A percentile compares a stretch with the other conserved stretches of the same genome.
Evolutionary conservation across 2,888 invertebrate genomes (phyloP).

Genomic region (Griposia aprilina): DNA sequence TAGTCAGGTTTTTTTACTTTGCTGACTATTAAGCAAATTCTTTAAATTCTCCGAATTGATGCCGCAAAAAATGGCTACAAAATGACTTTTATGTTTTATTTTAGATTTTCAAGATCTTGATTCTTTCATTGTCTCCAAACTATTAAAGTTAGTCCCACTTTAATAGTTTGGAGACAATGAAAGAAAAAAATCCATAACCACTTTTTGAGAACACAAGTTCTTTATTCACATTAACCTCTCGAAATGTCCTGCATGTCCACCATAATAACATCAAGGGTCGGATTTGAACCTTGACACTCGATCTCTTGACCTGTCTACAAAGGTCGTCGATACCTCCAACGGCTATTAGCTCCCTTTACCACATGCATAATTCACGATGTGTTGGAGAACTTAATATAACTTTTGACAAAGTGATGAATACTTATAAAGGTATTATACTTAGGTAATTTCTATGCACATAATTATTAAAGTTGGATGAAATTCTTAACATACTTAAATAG

Average conservation of each 20-base stretch:
- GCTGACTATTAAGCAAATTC: conserved; percentile 8
- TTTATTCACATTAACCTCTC: conserved; percentile 1
- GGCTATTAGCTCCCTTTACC: conserved; percentile 50
- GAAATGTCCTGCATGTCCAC: conserved; percentile 4
- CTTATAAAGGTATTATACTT: conserved; percentile 33
- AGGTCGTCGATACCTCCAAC: conserved; percentile 35
- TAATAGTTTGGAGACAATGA: conserved; percentile 34
- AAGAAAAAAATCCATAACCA: not conserved
- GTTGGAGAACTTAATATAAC: conserved; percentile 54
- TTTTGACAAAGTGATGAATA: conserved; percentile 59
- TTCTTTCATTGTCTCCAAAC: not conserved
- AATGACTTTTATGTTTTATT: conserved; percentile 44
- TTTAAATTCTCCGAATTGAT: conserved; percentile 6
- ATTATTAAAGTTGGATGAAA: conserved; percentile 22
- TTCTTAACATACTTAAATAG: conserved; percentile 35
- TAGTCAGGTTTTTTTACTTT: not conserved
- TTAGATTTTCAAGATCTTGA: conserved; percentile 19
- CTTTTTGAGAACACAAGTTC: conserved; percentile 12
- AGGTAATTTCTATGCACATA: conserved; percentile 50
- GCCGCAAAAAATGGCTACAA: not conserved
- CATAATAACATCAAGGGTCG: conserved; percentile 20
- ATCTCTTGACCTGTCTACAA: conserved; percentile 29
- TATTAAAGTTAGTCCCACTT: conserved; percentile 15
- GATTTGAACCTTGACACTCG: conserved; percentile 25
- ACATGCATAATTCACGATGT: conserved; percentile 58